These are phyloP conservation scores for Sebastes dallii DNA, from an alignment of 2,797 vertebrate species.

Conservation along the genomic window DNA sequence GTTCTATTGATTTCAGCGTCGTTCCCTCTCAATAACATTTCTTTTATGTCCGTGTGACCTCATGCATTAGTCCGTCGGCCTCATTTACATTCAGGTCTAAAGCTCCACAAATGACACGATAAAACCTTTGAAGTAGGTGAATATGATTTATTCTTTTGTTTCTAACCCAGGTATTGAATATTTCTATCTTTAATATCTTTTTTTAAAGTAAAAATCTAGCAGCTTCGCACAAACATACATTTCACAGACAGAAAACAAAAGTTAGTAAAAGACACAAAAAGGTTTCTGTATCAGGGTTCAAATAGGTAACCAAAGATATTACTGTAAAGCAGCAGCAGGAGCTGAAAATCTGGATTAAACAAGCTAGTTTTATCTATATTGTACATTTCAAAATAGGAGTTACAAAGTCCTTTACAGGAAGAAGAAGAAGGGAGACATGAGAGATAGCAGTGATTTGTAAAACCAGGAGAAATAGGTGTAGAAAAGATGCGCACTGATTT, in stretches of 20 bases:
- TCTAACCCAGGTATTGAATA: neutral
- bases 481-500: neutral
- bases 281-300: neutral
- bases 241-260: neutral
- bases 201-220: neutral
- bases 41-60: constrained; percentile 93
- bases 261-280: neutral
- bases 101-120: constrained; percentile 89
- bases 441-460: neutral
- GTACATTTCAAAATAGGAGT: neutral
- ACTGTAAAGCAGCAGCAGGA: neutral
- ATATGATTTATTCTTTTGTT: constrained; percentile 55
- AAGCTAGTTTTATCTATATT: neutral
- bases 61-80: constrained; percentile 80
- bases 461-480: neutral
- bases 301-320: neutral
- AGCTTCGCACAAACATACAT: neutral
- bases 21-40: constrained; percentile 91
- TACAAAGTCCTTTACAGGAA: neutral
- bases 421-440: neutral
- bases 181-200: neutral
- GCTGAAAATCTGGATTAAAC: neutral
- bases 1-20: constrained; percentile 92
- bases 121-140: constrained; percentile 67
- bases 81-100: constrained; percentile 95